These are phyloP conservation scores for Genyomyrus donnyi DNA, from an alignment of 2,113 vertebrate genomes.

Conservation along the genomic window DNA sequence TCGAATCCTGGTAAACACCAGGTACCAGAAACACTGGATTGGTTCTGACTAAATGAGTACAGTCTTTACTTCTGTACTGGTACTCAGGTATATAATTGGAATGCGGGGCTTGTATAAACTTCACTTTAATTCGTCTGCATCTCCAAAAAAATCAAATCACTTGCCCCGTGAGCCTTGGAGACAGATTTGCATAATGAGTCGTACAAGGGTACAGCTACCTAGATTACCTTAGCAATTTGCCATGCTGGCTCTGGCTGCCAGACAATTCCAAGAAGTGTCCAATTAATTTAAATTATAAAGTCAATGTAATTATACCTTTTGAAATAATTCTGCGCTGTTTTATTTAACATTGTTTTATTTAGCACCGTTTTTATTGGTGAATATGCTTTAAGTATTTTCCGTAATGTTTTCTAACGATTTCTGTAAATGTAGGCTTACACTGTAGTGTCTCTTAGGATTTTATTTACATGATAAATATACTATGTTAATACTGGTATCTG, in stretches of 20 bases:
- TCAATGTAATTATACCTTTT: constrained; percentile 44
- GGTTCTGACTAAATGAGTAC: constrained; percentile 3
- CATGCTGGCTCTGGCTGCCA: constrained; percentile 36
- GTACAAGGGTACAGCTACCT: constrained; percentile 42
- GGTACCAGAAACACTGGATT: not conserved
- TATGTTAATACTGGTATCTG: not conserved
- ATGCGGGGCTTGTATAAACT: constrained; percentile 40
- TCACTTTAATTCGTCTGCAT: constrained; percentile 46
- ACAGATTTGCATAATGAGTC: constrained; percentile 45
- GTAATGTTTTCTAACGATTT: not conserved
- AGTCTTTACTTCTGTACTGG: constrained; percentile 7
- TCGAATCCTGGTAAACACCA: not conserved
- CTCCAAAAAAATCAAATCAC: constrained; percentile 46
- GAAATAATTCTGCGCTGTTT: constrained; percentile 23
- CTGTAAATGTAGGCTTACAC: not conserved
- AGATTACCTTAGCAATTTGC: constrained; percentile 48
- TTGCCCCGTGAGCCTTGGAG: constrained; percentile 42
- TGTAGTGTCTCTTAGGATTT: not conserved
- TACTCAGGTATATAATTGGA: constrained; percentile 29
- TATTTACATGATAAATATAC: not conserved
- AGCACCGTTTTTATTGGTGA: not conserved
- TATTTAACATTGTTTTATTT: constrained; percentile 1
- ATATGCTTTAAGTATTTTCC: not conserved
- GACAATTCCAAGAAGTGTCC: constrained; percentile 43
- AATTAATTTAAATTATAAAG: constrained; percentile 49